A percentile compares a stretch with the other conserved stretches of the same genome.
Conservation (phyloP, 2,888 invertebrate species). For the Acanthococcus lagerstroemiae region DNA sequence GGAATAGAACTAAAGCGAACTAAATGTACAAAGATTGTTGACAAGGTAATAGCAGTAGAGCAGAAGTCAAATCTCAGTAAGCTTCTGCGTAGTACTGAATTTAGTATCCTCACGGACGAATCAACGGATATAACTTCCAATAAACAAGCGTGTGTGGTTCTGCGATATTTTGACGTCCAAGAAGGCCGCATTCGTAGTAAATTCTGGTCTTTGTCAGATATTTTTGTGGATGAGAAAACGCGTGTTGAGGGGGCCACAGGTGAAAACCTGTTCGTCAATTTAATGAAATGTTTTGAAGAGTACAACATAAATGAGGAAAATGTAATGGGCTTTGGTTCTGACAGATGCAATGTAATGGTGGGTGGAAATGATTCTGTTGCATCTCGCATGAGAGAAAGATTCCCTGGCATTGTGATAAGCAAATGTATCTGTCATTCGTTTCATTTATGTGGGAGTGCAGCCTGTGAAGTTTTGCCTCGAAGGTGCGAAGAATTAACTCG, state of each 20-base stretch:
- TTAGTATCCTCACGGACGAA: conserved; percentile 37
- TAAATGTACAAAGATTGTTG: conserved; percentile 34
- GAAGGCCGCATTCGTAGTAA: conserved; percentile 27
- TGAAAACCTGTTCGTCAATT: conserved; percentile 11
- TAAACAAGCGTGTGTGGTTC: conserved; percentile 35
- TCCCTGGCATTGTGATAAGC: conserved; percentile 38
- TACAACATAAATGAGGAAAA: conserved; percentile 36
- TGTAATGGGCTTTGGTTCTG: conserved; percentile 40
- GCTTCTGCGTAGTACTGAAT: conserved; percentile 29
- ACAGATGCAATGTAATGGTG: conserved; percentile 40
- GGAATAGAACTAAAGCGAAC: conserved; percentile 32
- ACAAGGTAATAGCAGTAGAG: conserved; percentile 37
- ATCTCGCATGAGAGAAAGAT: conserved; percentile 36
- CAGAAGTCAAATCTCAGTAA: conserved; percentile 36
- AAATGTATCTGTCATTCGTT: conserved; percentile 40
- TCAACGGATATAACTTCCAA: conserved; percentile 36
- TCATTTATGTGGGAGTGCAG: conserved; percentile 9
- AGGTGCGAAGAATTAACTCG: background rate
- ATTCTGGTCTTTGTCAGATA: conserved; percentile 36
- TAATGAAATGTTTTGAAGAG: background rate
- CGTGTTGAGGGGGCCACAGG: conserved; percentile 17
- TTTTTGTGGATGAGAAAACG: conserved; percentile 27
- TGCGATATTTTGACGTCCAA: conserved; percentile 34
- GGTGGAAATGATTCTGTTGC: conserved; percentile 39
- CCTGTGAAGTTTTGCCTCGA: background rate